Conservation (phyloP, 2,797 vertebrate species). For the Fratercula arctica region DNA sequence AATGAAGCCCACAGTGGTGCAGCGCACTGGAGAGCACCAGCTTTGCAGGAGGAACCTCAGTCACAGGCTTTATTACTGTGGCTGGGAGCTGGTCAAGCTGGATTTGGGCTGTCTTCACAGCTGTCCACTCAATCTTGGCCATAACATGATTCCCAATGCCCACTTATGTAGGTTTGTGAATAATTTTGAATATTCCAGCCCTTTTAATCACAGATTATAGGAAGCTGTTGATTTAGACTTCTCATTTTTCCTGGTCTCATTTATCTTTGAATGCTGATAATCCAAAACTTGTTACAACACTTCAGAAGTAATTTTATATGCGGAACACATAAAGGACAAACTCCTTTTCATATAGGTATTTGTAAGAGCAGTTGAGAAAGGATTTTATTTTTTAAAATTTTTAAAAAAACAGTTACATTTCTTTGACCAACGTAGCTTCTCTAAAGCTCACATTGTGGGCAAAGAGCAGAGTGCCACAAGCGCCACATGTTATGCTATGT, state of each 20-base stretch:
- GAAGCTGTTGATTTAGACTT: not conserved
- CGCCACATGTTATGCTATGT: not conserved
- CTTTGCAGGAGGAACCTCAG: not conserved
- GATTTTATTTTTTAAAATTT: not conserved
- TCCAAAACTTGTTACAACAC: not conserved
- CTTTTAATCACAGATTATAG: not conserved
- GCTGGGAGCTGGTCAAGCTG: not conserved
- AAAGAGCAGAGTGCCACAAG: not conserved
- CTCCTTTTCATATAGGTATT: not conserved
- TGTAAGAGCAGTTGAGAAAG: not conserved
- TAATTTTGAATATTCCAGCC: not conserved
- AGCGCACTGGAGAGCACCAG: not conserved
- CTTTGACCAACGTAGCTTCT: not conserved
- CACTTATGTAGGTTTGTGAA: not conserved
- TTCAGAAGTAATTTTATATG: not conserved
- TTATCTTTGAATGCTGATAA: not conserved
- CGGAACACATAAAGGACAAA: not conserved
- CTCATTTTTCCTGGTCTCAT: not conserved
- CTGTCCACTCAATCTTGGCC: not conserved
- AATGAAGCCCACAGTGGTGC: fast-evolving
- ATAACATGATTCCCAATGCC: not conserved
- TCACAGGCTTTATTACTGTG: not conserved
- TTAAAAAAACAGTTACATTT: not conserved
- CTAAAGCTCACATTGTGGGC: not conserved
- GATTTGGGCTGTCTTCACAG: not conserved